phyloP scores from a whole-genome alignment of 2,113 vertebrate species.

The Mobula birostris region DNA sequence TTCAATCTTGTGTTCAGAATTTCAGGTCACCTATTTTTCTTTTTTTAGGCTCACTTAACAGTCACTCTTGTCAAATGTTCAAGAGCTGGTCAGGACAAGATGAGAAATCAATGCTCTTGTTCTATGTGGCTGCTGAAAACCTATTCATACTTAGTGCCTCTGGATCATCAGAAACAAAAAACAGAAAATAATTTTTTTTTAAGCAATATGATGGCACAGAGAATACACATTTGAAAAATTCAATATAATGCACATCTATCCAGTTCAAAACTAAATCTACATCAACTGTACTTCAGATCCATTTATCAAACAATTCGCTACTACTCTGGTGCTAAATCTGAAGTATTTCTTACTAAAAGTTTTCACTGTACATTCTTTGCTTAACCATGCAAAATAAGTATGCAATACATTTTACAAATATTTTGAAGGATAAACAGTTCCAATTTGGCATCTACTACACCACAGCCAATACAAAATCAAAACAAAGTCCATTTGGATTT shows the following conservation, averaged over 20 bases:
- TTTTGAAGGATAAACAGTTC: too few species aligned
- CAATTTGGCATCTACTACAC: background rate
- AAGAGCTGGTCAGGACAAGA: background rate
- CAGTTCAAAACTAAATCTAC: background rate
- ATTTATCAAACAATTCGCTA: background rate
- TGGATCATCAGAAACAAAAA: background rate
- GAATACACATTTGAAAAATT: background rate
- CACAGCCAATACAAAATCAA: background rate
- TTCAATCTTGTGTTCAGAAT: too few species aligned
- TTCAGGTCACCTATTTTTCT: too few species aligned
- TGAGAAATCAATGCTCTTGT: background rate
- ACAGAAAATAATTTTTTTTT: background rate
- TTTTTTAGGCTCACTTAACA: background rate
- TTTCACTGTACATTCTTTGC: background rate
- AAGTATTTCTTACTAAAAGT: background rate
- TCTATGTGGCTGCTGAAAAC: background rate
- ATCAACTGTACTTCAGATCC: background rate
- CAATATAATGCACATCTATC: background rate
- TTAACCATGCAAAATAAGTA: background rate
- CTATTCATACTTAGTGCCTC: background rate
- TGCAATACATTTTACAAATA: background rate
- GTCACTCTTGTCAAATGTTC: background rate
- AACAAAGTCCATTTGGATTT: background rate
- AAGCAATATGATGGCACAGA: background rate
- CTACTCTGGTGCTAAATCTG: background rate